These are phyloP conservation scores for Cyanoderma ruficeps DNA, from an alignment of 2,113 vertebrate species.

Conservation along the genomic window DNA sequence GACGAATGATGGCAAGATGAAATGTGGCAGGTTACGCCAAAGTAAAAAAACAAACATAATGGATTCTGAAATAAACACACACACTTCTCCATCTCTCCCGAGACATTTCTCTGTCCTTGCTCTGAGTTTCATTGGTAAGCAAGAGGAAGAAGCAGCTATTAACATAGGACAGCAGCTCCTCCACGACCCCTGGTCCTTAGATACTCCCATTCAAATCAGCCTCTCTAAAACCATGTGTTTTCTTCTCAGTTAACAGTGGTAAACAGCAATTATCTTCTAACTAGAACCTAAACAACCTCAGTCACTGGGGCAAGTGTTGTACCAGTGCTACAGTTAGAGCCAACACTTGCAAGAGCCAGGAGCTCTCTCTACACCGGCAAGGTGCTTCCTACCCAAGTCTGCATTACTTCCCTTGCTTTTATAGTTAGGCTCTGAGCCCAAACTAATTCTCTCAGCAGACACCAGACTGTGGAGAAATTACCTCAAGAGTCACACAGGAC, in stretches of 20 bases:
- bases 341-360: neutral
- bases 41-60: constrained; percentile 56
- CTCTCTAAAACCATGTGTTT: neutral
- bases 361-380: neutral
- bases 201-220: neutral
- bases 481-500: neutral
- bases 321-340: neutral
- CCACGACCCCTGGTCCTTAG: neutral
- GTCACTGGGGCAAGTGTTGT: neutral
- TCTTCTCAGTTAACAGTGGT: neutral
- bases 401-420: neutral
- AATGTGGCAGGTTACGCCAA: constrained; percentile 43
- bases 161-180: neutral
- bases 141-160: neutral
- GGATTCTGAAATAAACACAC: neutral
- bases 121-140: neutral
- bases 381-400: neutral
- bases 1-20: constrained; percentile 52
- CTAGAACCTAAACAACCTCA: neutral
- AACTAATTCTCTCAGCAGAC: neutral
- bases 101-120: neutral
- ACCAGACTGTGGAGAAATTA: neutral
- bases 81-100: constrained; percentile 27
- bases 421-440: neutral
- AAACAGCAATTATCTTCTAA: neutral